Conservation (phyloP, 2,113 vertebrate genomes). For the Pachycephala philippinensis region DNA sequence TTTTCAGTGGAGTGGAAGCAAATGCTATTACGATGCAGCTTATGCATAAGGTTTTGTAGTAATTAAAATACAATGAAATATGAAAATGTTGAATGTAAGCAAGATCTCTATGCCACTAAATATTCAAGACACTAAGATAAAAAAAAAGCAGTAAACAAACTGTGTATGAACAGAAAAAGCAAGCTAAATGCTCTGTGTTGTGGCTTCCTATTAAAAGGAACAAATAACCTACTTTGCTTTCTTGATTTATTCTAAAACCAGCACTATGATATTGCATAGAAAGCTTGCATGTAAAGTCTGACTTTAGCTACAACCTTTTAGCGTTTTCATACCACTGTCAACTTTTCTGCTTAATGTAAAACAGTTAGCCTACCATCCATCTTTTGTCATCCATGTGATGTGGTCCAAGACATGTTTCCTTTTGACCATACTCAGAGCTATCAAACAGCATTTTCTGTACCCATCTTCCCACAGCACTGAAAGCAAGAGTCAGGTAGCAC, state of each 20-base stretch:
- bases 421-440: not conserved
- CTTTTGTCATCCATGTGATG: not conserved
- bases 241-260: not conserved
- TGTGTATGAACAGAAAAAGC: not conserved
- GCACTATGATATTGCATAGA: not conserved
- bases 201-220: not conserved
- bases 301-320: not conserved
- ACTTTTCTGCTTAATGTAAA: not conserved
- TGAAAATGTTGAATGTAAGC: conserved; percentile 4
- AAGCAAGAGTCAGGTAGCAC: not conserved
- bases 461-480: not conserved
- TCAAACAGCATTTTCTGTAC: not conserved
- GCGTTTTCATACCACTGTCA: not conserved
- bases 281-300: not conserved
- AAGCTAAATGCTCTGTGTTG: not conserved
- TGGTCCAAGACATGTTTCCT: not conserved
- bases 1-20: not conserved
- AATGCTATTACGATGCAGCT: not conserved
- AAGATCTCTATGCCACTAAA: not conserved
- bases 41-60: not conserved
- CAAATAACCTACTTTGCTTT: not conserved
- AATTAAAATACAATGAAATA: conserved; percentile 52
- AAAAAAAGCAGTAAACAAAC: not conserved
- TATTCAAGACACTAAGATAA: not conserved
- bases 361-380: not conserved